Percentiles rank a stretch among this genome's conserved stretches.
Evolutionary conservation across 1,140 invertebrate genomes (phyloP).

Genomic region (Trachymyrmex cornetzi): DNA sequence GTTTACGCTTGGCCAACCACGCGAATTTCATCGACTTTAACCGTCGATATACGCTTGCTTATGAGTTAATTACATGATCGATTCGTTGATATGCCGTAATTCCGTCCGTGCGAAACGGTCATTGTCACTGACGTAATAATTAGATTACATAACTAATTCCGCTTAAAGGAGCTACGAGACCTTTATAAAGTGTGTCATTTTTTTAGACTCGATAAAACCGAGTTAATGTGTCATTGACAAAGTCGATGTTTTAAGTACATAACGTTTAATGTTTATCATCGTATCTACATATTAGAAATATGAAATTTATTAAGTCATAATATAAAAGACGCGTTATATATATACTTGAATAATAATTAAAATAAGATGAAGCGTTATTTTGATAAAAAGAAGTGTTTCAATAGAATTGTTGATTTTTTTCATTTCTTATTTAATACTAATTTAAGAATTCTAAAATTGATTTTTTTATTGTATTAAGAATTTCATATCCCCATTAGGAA

Average conservation of each 20-base stretch:
- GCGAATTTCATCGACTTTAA: conserved; percentile 50
- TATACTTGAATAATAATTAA: neutral
- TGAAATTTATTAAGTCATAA: neutral
- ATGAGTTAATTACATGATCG: conserved; percentile 38
- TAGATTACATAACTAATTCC: conserved; percentile 8
- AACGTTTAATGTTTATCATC: neutral
- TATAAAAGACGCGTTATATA: neutral
- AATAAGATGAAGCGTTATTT: neutral
- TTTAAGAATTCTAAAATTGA: neutral
- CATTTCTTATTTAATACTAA: neutral
- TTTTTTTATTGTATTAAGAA: conserved; percentile 12
- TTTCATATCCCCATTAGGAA: neutral
- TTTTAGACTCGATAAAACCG: conserved; percentile 11
- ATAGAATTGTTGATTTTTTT: neutral
- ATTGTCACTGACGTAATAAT: conserved; percentile 58
- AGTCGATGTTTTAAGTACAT: neutral
- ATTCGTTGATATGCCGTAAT: neutral
- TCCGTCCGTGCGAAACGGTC: conserved; percentile 53
- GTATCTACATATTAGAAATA: neutral
- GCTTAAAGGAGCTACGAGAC: conserved; percentile 1
- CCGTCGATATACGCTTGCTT: conserved; percentile 18
- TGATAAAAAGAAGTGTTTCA: neutral
- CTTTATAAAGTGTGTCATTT: conserved; percentile 35
- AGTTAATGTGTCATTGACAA: neutral
- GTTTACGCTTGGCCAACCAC: conserved; percentile 32